Conservation (phyloP, 2,888 invertebrate genomes). For the Zhuqinia jingwanae region DNA sequence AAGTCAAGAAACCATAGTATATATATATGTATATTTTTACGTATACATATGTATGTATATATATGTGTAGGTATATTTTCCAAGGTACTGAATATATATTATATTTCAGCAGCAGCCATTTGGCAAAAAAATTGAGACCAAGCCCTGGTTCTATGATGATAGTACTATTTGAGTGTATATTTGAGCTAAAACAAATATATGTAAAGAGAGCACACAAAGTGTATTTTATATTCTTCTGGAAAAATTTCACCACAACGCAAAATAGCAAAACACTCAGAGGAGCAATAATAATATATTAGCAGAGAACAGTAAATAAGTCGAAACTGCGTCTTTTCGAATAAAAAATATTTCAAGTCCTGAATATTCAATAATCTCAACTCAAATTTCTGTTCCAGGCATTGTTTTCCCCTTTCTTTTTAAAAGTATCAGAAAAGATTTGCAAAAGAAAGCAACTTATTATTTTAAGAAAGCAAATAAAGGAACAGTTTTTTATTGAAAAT, state of each 20-base stretch:
- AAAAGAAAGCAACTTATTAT: not conserved
- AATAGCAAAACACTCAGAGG: constrained; percentile 4
- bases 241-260: constrained; percentile 33
- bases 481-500: not conserved
- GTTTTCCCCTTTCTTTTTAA: no score
- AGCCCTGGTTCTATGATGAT: constrained; percentile 52
- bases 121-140: constrained; percentile 57
- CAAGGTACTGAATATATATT: constrained; percentile 13
- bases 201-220: not conserved
- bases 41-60: no score
- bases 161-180: not conserved
- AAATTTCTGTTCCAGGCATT: not conserved
- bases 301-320: not conserved
- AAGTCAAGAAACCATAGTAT: constrained; percentile 1
- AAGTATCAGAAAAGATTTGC: not conserved
- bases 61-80: no score
- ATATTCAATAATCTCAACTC: no score
- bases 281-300: not conserved
- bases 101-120: constrained; percentile 51
- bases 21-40: no score
- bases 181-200: no score
- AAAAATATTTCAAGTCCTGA: not conserved
- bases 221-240: constrained; percentile 27
- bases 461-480: not conserved
- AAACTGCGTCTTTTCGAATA: constrained; percentile 2